Evolutionary conservation across 2,797 vertebrate species (phyloP).

Genomic region (Sebastes miniatus): DNA sequence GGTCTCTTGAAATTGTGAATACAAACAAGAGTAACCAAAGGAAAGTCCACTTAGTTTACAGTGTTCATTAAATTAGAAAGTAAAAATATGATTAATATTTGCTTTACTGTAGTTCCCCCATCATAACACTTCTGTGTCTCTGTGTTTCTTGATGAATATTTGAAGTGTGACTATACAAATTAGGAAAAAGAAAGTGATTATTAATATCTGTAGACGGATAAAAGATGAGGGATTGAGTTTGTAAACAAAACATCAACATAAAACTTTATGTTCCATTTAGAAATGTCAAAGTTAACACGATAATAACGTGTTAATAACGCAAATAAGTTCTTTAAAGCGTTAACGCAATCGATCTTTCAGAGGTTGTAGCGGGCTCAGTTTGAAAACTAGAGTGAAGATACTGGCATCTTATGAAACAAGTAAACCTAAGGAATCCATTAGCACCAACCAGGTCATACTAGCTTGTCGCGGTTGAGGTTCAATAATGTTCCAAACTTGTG

Average conservation of each 20-base stretch:
- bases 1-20: constrained; percentile 1
- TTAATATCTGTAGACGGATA: not conserved
- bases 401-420: too few relatives aligned
- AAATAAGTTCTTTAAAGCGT: too few relatives aligned
- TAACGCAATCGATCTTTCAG: too few relatives aligned
- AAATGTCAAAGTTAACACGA: too few relatives aligned
- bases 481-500: too few relatives aligned
- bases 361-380: too few relatives aligned
- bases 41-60: not conserved
- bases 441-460: too few relatives aligned
- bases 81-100: not conserved
- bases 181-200: not conserved
- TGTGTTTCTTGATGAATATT: not conserved
- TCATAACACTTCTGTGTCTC: not conserved
- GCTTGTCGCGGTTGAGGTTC: too few relatives aligned
- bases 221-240: not conserved
- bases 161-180: not conserved
- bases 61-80: not conserved
- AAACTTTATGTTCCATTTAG: not conserved
- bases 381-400: too few relatives aligned
- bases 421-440: too few relatives aligned
- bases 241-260: not conserved
- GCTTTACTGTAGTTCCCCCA: not conserved
- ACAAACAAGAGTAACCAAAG: constrained; percentile 13
- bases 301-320: too few relatives aligned